phyloP scores from a whole-genome alignment of 1,140 invertebrate species.

The Medauroidea extradentata region DNA sequence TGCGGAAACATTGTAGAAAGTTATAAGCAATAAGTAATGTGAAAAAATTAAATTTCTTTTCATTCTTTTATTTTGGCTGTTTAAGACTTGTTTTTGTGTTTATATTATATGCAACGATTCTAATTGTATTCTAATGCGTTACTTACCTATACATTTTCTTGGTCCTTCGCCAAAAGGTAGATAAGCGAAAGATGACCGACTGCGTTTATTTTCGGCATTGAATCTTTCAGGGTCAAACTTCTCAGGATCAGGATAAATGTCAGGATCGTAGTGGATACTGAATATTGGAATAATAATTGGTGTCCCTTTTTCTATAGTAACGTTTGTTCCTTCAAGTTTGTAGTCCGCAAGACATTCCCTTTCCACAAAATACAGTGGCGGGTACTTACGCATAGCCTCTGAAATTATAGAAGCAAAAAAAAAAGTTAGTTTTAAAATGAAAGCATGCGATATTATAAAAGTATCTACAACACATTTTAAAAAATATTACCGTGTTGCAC shows the following conservation, averaged over 20 bases:
- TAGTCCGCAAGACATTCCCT: constrained; percentile 44
- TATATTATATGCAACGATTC: too few species aligned
- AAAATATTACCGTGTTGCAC: too few species aligned
- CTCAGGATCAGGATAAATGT: constrained; percentile 43
- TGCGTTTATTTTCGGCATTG: constrained; percentile 39
- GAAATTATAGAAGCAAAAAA: neutral
- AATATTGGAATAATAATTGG: constrained; percentile 40
- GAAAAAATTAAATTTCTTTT: too few species aligned
- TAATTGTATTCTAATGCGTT: too few species aligned
- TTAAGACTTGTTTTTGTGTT: too few species aligned
- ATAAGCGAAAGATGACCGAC: constrained; percentile 44
- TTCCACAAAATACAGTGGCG: constrained; percentile 43
- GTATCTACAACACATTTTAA: too few species aligned
- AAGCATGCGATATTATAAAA: too few species aligned
- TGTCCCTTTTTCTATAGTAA: constrained; percentile 45
- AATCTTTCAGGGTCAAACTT: constrained; percentile 51
- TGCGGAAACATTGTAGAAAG: too few species aligned
- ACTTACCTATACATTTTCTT: constrained; percentile 54
- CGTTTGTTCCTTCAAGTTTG: constrained; percentile 44
- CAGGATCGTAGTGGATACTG: constrained; percentile 41
- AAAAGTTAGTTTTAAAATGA: too few species aligned
- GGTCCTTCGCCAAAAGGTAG: constrained; percentile 56
- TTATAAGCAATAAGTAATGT: too few species aligned
- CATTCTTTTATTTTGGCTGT: too few species aligned
- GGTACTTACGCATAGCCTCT: constrained; percentile 50